A percentile compares a stretch with the other conserved stretches of the same genome.
Evolutionary conservation across 1,140 invertebrate genomes (phyloP).

Genomic region (Neelides sp.): DNA sequence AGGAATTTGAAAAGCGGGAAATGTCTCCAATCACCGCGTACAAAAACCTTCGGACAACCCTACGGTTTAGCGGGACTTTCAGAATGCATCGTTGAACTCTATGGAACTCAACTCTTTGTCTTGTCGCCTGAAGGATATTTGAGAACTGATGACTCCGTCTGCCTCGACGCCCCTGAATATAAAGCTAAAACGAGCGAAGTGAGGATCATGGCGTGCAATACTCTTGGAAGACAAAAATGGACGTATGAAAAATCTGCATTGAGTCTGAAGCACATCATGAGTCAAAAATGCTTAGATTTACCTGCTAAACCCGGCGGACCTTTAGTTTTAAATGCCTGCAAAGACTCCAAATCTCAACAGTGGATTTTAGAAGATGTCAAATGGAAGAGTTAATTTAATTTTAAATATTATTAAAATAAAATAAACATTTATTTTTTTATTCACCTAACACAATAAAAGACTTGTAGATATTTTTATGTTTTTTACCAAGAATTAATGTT

Average conservation of each 20-base stretch:
- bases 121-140: constrained; percentile 50
- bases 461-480: no score
- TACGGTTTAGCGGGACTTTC: constrained; percentile 49
- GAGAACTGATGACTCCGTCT: constrained; percentile 60
- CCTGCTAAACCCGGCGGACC: neutral
- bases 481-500: no score
- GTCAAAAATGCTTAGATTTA: constrained; percentile 29
- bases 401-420: no score
- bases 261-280: constrained; percentile 16
- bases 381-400: no score
- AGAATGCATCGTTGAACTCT: constrained; percentile 36
- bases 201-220: constrained; percentile 52
- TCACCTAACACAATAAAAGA: no score
- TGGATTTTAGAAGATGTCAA: constrained; percentile 14
- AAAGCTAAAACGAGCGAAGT: constrained; percentile 40
- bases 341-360: constrained; percentile 5
- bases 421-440: no score
- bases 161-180: constrained; percentile 51
- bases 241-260: constrained; percentile 37
- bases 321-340: constrained; percentile 7
- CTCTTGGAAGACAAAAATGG: constrained; percentile 50
- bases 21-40: constrained; percentile 46
- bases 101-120: constrained; percentile 58
- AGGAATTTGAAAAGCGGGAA: constrained; percentile 39
- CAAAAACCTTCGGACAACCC: constrained; percentile 43